Evolutionary conservation across 2,113 vertebrate genomes (phyloP).

Genomic region (Riparia riparia): DNA sequence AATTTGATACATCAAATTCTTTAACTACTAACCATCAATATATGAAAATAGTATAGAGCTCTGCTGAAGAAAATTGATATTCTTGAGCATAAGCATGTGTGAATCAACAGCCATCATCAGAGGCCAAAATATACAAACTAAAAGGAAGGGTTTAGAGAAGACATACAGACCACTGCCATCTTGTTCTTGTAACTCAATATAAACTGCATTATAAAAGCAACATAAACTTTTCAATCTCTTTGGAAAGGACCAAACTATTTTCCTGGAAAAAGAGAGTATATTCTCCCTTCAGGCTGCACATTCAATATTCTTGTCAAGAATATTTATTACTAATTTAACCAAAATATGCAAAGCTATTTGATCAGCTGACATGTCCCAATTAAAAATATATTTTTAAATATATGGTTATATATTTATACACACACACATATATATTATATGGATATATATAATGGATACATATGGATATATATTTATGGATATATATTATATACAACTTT

Average conservation of each 20-base stretch:
- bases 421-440: background rate
- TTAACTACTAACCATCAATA: background rate
- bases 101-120: background rate
- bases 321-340: background rate
- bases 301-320: background rate
- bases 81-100: background rate
- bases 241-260: background rate
- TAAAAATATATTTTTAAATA: background rate
- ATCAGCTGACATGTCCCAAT: background rate
- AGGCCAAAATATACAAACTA: background rate
- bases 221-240: background rate
- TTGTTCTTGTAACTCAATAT: background rate
- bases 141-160: background rate
- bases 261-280: background rate
- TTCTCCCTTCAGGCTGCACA: background rate
- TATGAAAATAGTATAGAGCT: background rate
- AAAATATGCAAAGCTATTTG: background rate
- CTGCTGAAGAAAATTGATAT: background rate
- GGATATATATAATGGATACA: too few species aligned
- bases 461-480: too few species aligned
- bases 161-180: background rate
- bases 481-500: background rate
- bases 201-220: background rate
- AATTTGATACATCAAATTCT: background rate
- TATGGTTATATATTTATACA: background rate